These are phyloP conservation scores for Fundulus diaphanus DNA, from an alignment of 2,797 vertebrate species.

Conservation along the genomic window DNA sequence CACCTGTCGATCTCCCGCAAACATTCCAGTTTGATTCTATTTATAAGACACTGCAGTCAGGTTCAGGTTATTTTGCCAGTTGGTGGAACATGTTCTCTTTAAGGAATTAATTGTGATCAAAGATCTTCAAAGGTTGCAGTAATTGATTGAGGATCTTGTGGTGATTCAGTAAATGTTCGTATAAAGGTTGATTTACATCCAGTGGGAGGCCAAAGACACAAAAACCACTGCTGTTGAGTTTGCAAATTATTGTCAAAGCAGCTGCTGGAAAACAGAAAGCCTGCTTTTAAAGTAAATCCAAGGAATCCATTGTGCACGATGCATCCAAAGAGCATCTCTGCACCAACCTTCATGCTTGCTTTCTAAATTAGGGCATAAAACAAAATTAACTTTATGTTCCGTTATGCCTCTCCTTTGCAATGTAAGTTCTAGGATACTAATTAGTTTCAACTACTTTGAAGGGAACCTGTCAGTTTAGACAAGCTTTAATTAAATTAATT, in stretches of 20 bases:
- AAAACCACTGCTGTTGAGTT: not conserved
- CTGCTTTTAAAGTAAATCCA: not conserved
- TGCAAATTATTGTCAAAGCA: not conserved
- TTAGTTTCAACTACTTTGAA: not conserved
- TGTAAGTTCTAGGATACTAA: too few species aligned
- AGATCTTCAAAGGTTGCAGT: not conserved
- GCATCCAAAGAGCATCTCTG: not conserved
- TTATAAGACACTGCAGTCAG: not conserved
- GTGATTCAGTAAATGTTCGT: slow-evolving; percentile 21
- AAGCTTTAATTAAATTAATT: slow-evolving; percentile 4
- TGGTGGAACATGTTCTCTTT: not conserved
- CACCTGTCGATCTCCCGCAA: too few species aligned
- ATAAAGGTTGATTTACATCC: not conserved
- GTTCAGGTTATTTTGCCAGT: too few species aligned
- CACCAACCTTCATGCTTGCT: not conserved
- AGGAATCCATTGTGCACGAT: not conserved
- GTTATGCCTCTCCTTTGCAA: not conserved
- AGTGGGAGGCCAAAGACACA: not conserved
- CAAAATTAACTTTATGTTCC: not conserved
- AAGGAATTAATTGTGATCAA: not conserved
- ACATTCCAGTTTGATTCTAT: not conserved
- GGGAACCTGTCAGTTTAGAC: not conserved
- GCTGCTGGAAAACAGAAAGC: not conserved
- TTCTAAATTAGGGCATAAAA: not conserved
- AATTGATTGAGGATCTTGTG: not conserved